Conservation (phyloP, 2,113 vertebrate species). For the Fregetta grallaria region DNA sequence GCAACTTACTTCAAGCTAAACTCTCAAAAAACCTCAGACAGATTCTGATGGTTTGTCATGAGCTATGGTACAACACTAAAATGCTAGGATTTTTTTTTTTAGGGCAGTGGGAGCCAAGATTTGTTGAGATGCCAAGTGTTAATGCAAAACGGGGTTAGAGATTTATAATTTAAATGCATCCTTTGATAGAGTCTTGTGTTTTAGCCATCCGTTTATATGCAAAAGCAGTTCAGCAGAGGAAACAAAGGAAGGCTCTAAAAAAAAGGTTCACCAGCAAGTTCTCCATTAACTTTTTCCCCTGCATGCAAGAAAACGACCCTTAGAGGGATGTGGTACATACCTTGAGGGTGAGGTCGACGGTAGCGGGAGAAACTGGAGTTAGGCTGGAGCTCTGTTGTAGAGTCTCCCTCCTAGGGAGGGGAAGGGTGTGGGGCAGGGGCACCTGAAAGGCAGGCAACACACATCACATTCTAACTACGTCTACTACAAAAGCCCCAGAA, state of each 20-base stretch:
- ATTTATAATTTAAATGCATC: conserved; percentile 50
- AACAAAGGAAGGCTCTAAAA: conserved; percentile 69
- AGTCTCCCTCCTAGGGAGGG: conserved; percentile 89
- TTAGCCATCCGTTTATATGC: conserved; percentile 66
- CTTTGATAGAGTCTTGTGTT: conserved; percentile 33
- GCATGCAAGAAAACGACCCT: conserved; percentile 73
- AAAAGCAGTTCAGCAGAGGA: conserved; percentile 69
- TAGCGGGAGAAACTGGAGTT: conserved; percentile 94
- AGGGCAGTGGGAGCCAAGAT: conserved; percentile 47
- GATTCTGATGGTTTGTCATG: not conserved
- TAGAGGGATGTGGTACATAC: conserved; percentile 77
- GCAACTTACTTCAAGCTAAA: not conserved
- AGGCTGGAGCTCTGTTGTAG: conserved; percentile 94
- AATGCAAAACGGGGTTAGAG: conserved; percentile 64
- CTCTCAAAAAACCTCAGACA: not conserved
- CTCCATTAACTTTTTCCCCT: conserved; percentile 53
- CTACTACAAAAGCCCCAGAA: conserved; percentile 66
- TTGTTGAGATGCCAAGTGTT: conserved; percentile 63
- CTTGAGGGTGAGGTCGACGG: conserved; percentile 97
- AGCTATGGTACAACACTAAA: not conserved
- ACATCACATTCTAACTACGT: conserved; percentile 76
- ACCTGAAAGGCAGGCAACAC: conserved; percentile 87
- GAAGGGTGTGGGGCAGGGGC: conserved; percentile 91
- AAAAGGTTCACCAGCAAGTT: conserved; percentile 61
- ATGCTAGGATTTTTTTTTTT: not conserved